These are phyloP conservation scores for Anthoscopus minutus DNA, from an alignment of 2,113 vertebrate species.

Conservation along the genomic window DNA sequence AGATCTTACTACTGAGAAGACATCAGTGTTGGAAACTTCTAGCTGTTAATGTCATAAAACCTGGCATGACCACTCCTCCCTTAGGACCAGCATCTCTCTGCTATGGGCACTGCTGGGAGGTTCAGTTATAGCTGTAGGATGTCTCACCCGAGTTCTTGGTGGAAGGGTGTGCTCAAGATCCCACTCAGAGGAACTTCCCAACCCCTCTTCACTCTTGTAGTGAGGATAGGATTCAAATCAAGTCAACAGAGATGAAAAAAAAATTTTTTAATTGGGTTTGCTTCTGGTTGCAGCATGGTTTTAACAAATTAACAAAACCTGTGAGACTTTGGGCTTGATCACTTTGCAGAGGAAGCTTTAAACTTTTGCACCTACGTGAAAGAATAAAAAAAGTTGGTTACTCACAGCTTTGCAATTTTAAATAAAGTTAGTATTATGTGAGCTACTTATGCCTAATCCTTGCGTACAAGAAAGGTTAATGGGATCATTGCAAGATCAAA, in stretches of 20 bases:
- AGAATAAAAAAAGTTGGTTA: background rate
- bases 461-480: conserved; percentile 32
- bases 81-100: background rate
- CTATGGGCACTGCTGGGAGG: background rate
- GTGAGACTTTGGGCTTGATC: background rate
- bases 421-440: conserved; percentile 14
- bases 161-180: background rate
- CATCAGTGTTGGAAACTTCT: background rate
- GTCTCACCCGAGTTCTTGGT: background rate
- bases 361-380: background rate
- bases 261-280: background rate
- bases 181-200: background rate
- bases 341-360: background rate
- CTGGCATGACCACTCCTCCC: background rate
- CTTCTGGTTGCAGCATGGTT: background rate
- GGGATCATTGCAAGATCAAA: conserved; percentile 47
- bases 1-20: background rate
- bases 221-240: background rate
- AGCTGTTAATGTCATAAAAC: background rate
- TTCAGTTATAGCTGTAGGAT: background rate
- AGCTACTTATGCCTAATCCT: conserved; percentile 18
- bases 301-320: background rate
- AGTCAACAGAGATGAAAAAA: background rate
- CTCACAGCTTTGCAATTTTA: background rate
- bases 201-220: background rate